phyloP scores from a whole-genome alignment of 1,140 invertebrate species.

The Aphis gossypii region DNA sequence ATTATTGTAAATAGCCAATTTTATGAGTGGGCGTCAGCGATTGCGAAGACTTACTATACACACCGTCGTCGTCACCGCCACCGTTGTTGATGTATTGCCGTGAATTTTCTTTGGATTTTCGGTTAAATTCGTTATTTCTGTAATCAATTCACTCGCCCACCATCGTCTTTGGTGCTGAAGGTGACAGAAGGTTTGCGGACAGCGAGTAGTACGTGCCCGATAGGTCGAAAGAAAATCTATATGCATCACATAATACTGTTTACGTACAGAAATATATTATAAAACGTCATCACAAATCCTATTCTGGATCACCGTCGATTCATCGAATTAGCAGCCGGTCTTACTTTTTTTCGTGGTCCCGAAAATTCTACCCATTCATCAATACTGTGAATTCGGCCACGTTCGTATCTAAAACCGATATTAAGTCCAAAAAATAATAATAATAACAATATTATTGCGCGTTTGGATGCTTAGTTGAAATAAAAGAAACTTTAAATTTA shows the following conservation, averaged over 20 bases:
- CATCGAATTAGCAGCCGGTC: neutral
- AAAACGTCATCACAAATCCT: neutral
- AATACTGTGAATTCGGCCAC: neutral
- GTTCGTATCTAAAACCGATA: neutral
- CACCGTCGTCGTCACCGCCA: too few species aligned
- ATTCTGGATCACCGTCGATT: neutral
- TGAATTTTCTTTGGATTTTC: neutral
- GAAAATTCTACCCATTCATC: neutral
- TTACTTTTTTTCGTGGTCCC: too few species aligned
- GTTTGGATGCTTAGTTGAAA: neutral
- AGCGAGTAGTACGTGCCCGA: neutral
- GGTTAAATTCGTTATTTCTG: neutral
- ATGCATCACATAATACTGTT: neutral
- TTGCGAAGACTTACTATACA: neutral
- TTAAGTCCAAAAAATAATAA: neutral
- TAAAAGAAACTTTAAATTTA: too few species aligned
- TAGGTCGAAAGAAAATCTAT: neutral
- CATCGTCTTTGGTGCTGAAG: neutral
- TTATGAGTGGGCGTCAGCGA: neutral
- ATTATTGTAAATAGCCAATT: neutral
- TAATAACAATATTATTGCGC: too few species aligned
- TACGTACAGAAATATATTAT: neutral
- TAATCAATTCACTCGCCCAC: neutral
- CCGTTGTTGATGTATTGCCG: neutral
- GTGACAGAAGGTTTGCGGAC: neutral